Conservation (phyloP, 2,797 vertebrate genomes). For the Gadopsis bispinosus region DNA sequence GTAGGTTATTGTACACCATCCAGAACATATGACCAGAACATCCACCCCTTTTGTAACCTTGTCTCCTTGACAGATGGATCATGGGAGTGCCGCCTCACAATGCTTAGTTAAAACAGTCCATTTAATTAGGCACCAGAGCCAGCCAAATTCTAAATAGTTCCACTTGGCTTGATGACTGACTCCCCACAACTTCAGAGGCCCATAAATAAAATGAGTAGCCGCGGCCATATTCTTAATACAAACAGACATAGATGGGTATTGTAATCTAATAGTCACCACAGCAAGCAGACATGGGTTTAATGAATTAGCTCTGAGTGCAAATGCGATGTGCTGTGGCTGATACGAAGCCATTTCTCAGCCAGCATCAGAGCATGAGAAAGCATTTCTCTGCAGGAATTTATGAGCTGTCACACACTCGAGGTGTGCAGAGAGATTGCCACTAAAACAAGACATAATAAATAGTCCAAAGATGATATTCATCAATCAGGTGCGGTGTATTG, state of each 20-base stretch:
- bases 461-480: slow-evolving; percentile 46
- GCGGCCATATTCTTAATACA: slow-evolving; percentile 42
- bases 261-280: slow-evolving; percentile 56
- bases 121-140: slow-evolving; percentile 68
- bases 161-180: slow-evolving; percentile 50
- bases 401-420: slow-evolving; percentile 54
- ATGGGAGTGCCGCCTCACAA: slow-evolving; percentile 43
- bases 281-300: slow-evolving; percentile 53
- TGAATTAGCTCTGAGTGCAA: slow-evolving; percentile 63
- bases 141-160: slow-evolving; percentile 44
- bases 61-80: slow-evolving; percentile 68
- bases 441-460: slow-evolving; percentile 55
- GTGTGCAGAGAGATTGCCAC: slow-evolving; percentile 39
- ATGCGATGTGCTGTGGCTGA: slow-evolving; percentile 46
- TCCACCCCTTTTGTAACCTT: slow-evolving; percentile 44
- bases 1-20: slow-evolving; percentile 66
- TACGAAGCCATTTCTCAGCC: slow-evolving; percentile 48
- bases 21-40: slow-evolving; percentile 44
- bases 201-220: slow-evolving; percentile 45
- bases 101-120: slow-evolving; percentile 63
- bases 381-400: slow-evolving; percentile 56
- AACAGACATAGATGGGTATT: slow-evolving; percentile 28
- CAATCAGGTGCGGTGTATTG: slow-evolving; percentile 14
- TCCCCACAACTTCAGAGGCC: slow-evolving; percentile 18
- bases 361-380: slow-evolving; percentile 40